Conservation (phyloP, 2,888 invertebrate species). For the Hetaerina titia region DNA sequence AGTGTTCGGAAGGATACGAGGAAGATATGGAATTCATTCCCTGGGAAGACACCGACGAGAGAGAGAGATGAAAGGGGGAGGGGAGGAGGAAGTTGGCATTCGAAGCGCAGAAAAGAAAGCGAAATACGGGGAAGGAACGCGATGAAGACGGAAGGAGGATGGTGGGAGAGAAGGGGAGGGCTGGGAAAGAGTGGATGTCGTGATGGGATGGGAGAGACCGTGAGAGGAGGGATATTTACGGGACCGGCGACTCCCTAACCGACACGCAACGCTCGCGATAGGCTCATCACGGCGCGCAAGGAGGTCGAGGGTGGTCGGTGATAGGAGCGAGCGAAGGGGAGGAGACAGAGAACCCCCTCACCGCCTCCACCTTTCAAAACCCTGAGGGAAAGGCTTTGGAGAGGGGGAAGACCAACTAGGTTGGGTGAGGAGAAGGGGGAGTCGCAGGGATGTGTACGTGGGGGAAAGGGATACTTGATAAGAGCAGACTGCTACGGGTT, state of each 20-base stretch:
- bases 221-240: constrained; percentile 44
- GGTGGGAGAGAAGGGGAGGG: background rate
- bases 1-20: background rate
- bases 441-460: background rate
- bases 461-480: background rate
- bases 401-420: background rate
- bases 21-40: background rate
- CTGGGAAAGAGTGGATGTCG: background rate
- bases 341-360: background rate
- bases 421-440: background rate
- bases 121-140: background rate
- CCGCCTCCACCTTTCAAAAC: too few relatives aligned
- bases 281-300: constrained; percentile 18
- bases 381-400: too few relatives aligned
- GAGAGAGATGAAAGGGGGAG: background rate
- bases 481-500: background rate
- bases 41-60: background rate
- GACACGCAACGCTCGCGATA: constrained; percentile 25
- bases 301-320: background rate
- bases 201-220: background rate
- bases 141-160: background rate
- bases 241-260: background rate
- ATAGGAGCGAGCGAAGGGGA: background rate
- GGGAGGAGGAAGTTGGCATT: background rate
- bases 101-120: background rate